Evolutionary conservation across 2,888 invertebrate species (phyloP).

Genomic region (Lasioglossum villosulum): DNA sequence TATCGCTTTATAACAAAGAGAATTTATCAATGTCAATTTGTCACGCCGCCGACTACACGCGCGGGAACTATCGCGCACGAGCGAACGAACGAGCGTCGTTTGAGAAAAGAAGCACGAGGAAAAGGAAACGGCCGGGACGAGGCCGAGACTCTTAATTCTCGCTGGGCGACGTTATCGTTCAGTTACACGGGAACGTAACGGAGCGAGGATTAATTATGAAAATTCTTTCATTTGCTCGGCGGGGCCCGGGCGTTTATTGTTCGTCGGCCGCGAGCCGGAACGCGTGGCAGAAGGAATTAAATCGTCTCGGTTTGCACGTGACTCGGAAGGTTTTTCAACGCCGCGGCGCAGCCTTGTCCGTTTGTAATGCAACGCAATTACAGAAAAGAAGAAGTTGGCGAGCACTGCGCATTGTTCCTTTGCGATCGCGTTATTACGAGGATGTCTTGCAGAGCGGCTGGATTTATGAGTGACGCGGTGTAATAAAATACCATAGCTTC

Average conservation of each 20-base stretch:
- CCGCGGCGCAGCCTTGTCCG: not conserved
- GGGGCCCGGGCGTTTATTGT: not conserved
- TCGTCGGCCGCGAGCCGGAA: not conserved
- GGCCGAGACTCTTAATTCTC: constrained; percentile 23
- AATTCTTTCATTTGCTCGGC: constrained; percentile 5
- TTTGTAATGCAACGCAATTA: constrained; percentile 10
- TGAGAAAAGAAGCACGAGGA: not conserved
- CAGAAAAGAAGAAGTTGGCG: not conserved
- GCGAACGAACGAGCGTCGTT: not conserved
- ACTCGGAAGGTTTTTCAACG: constrained; percentile 15
- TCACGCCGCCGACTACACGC: constrained; percentile 44
- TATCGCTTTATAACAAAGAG: constrained; percentile 75
- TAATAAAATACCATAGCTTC: not conserved
- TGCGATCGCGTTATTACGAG: not conserved
- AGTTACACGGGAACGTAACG: constrained; percentile 17
- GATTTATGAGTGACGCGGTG: not conserved
- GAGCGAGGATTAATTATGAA: constrained; percentile 44
- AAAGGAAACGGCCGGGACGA: not conserved
- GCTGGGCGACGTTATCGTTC: constrained; percentile 35
- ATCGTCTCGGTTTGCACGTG: constrained; percentile 19
- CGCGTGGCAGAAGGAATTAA: constrained; percentile 2
- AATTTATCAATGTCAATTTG: constrained; percentile 80
- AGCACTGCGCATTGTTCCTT: not conserved
- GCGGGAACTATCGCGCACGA: not conserved
- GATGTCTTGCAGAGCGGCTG: not conserved